Base-by-base conservation (phyloP, 2,113 vertebrate genomes). In the Ifrita kowaldi region DNA sequence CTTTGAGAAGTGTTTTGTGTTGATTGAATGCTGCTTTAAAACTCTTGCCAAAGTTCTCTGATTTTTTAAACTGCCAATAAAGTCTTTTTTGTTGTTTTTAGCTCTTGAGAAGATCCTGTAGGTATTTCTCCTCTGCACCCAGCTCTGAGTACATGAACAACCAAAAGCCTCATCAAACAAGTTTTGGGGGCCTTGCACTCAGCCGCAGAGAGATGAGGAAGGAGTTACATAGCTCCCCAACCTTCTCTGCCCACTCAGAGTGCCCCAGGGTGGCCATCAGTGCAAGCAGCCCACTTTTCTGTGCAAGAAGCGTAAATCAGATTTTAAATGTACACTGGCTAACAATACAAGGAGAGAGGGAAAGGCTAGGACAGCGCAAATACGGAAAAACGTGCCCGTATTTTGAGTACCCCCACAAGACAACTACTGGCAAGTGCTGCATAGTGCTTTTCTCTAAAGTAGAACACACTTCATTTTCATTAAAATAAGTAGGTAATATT, bases 261-360 rank as follows among this genome's bases (percentile, higher is more conserved):
- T 44, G 41, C 12, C 37, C 27, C 24, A 64, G 44, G 32, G 37
- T 13, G 10, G 19, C 16, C 37, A 22, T 23, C 37, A 23, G 4
- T 28, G 17, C 20, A 71, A 75, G 21, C 14, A 44, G 21, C 10
- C 62, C 7, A 55, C 0, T 0, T 16, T 47, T 64, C 23, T 60
- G 23, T 37, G 23, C 11, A 37, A 44, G 27, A 46, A 62, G 12
- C 4, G 7, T 24, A 85, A 67, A 57, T 57, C 7, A 90, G 20
- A 37, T 30, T 42, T 65, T 14, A 46, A 55, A 73, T 67, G 14
- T 59, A 10, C 9, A 16, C 28, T 70, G 32, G 28, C 18, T 78
- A 59, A 37, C 10, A 70, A 50, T 30, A 46, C 4, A 33, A 30
- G 27, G 44, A 64, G 74, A 89, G 24, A 41, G 17, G 7, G 11